These are phyloP conservation scores for Panulirus ornatus DNA, from an alignment of 1,140 invertebrate genomes.

Conservation along the genomic window DNA sequence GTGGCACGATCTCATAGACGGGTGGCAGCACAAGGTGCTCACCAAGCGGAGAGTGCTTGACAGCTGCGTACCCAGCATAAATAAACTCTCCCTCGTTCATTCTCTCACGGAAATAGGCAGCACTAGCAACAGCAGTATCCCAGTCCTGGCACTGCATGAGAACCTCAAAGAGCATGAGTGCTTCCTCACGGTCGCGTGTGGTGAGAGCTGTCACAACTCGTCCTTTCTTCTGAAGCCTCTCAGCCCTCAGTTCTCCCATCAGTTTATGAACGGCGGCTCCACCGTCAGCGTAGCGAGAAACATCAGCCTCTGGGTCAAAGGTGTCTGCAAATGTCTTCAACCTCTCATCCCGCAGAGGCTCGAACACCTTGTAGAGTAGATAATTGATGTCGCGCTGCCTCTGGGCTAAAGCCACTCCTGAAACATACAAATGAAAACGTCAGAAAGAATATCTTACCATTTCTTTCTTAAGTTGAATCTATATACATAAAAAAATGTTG, in stretches of 20 bases:
- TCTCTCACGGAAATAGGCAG: conserved; percentile 35
- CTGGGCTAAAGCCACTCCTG: conserved; percentile 21
- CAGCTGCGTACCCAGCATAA: conserved; percentile 33
- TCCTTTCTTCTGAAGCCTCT: conserved; percentile 20
- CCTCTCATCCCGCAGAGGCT: conserved; percentile 9
- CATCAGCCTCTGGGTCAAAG: not conserved
- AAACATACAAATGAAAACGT: not conserved
- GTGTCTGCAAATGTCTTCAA: not conserved
- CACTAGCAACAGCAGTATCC: conserved; percentile 6
- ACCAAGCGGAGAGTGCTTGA: conserved; percentile 26
- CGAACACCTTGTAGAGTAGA: conserved; percentile 30
- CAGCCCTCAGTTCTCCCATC: conserved; percentile 41
- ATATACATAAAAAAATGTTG: too few species aligned
- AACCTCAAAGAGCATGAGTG: conserved; percentile 44
- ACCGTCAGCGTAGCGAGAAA: conserved; percentile 3
- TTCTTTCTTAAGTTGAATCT: too few species aligned
- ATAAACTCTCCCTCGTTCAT: conserved; percentile 54
- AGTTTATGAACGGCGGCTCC: conserved; percentile 19
- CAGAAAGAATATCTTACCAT: not conserved
- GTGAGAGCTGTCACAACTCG: conserved; percentile 50
- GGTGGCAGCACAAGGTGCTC: conserved; percentile 49
- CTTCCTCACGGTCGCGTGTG: conserved; percentile 9
- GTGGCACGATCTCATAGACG: conserved; percentile 57
- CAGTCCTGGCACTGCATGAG: conserved; percentile 44
- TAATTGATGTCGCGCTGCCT: conserved; percentile 40